phyloP scores from a whole-genome alignment of 2,797 vertebrate genomes.

The Percopsis omiscomaycus region DNA sequence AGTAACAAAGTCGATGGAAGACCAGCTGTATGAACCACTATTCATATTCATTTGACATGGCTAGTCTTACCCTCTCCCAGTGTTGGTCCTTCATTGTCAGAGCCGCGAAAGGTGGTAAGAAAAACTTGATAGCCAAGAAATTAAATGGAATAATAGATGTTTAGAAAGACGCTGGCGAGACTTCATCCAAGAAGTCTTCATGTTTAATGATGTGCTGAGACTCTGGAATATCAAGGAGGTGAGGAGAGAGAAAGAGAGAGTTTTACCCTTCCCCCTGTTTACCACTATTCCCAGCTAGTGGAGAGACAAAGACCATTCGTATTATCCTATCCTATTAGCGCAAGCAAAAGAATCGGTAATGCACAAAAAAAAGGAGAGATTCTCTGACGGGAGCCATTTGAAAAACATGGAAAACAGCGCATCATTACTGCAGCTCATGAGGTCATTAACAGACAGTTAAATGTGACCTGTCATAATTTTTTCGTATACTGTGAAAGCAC shows the following conservation, averaged over 20 bases:
- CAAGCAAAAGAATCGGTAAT: conserved; percentile 25
- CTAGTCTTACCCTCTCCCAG: background rate
- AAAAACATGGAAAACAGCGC: background rate
- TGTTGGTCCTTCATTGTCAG: background rate
- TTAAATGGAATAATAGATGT: conserved; percentile 35
- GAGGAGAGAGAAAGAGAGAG: conserved; percentile 10
- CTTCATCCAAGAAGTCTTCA: conserved; percentile 42
- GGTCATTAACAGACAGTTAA: no score
- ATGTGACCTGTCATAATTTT: background rate
- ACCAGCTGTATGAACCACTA: conserved; percentile 47
- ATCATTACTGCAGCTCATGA: conserved; percentile 19
- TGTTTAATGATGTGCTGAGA: conserved; percentile 58
- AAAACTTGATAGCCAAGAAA: conserved; percentile 25
- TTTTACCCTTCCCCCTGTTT: conserved; percentile 50
- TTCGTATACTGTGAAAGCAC: background rate
- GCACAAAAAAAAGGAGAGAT: conserved; percentile 27
- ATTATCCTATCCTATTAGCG: background rate
- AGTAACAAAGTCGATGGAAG: conserved; percentile 53
- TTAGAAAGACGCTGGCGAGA: conserved; percentile 37
- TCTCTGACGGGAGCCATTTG: conserved; percentile 31
- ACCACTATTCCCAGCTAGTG: conserved; percentile 16
- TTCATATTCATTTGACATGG: conserved; percentile 7
- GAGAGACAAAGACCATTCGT: conserved; percentile 19
- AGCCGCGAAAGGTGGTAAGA: conserved; percentile 11
- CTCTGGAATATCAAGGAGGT: conserved; percentile 55